Evolutionary conservation across 2,113 vertebrate species (phyloP), one percentile per base, ranked within the genome.

Genomic region (Centropus bengalensis): DNA sequence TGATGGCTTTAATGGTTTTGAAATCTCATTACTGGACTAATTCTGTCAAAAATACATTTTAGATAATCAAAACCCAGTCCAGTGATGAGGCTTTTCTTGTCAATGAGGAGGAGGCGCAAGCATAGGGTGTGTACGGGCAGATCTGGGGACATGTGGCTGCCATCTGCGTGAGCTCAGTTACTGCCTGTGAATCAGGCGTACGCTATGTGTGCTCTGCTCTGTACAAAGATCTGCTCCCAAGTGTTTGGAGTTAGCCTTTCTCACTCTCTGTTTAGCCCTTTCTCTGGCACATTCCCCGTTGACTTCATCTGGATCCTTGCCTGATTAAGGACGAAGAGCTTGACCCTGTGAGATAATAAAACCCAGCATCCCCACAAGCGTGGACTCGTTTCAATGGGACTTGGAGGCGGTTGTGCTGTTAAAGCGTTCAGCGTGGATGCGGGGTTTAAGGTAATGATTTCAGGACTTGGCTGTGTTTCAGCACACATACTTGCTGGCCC

Each of bases 261-360:
- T 97, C 78, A 38, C 74, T 95, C 81, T 91, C 49, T 56, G 15
- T 93, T 93, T 93, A 92, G 91, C 68, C 54, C 44, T 85, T 94
- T 82, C 83, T 82, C 76, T 96, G 94, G 88, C 86, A 94, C 6
- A 47, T 93, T 40, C 88, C 88, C 85, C 49, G 17, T 62, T 54
- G 86, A 78, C 76, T 36, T 96, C 91, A 78, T 81, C 90, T 95
- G 90, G 90, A 84, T 78, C 82, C 49, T 86, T 95, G 88, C 91
- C 91, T 95, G 90, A 95, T 96, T 88, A 90, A 90, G 76, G 93
- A 78, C 73, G 94, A 75, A 81, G 60, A 88, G 69, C 62, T 93
- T 92, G 86, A 91, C 83, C 86, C 70, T 84, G n/a, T 89, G 94
- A 93, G 89, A 82, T 87, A 91, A 90, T 92, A 94, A 92, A 93